These are phyloP conservation scores for Microctenopoma lineatum DNA, from an alignment of 2,797 vertebrate genomes.

Conservation along the genomic window DNA sequence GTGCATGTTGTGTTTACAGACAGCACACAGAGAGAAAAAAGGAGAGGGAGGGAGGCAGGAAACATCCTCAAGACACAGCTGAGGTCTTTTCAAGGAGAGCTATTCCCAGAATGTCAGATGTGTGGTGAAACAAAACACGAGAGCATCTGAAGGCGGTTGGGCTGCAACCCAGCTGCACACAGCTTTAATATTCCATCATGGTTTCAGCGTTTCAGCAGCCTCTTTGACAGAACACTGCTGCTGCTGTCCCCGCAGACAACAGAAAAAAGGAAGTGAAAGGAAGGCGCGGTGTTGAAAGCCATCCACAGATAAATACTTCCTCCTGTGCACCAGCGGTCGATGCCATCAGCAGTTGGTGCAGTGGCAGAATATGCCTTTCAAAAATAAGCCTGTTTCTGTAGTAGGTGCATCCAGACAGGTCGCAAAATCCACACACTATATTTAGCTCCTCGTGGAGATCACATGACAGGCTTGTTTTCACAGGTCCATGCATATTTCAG, in stretches of 20 bases:
- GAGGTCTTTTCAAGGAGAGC: constrained; percentile 38
- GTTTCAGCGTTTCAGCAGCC: constrained; percentile 37
- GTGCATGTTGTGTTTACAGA: constrained; percentile 46
- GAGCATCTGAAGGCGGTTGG: constrained; percentile 41
- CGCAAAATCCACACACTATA: constrained; percentile 53
- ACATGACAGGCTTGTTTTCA: constrained; percentile 42
- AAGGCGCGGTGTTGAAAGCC: constrained; percentile 29
- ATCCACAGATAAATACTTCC: constrained; percentile 50
- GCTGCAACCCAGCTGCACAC: constrained; percentile 60
- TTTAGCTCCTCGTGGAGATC: constrained; percentile 49
- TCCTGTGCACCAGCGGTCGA: constrained; percentile 27
- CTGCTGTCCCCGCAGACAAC: constrained; percentile 19
- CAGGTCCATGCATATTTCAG: constrained; percentile 34
- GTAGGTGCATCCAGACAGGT: constrained; percentile 30
- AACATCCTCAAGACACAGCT: constrained; percentile 40
- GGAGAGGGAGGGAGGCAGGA: constrained; percentile 30
- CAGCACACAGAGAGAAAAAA: constrained; percentile 1
- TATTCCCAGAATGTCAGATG: constrained; percentile 52
- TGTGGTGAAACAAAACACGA: constrained; percentile 34
- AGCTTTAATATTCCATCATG: constrained; percentile 48
- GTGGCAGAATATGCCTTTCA: background rate
- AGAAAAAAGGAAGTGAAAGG: constrained; percentile 59
- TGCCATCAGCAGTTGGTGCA: constrained; percentile 52
- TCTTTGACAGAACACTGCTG: constrained; percentile 31
- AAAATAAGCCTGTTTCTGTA: constrained; percentile 31